phyloP scores from a whole-genome alignment of 2,888 invertebrate species.

The Ormyrus rosae region DNA sequence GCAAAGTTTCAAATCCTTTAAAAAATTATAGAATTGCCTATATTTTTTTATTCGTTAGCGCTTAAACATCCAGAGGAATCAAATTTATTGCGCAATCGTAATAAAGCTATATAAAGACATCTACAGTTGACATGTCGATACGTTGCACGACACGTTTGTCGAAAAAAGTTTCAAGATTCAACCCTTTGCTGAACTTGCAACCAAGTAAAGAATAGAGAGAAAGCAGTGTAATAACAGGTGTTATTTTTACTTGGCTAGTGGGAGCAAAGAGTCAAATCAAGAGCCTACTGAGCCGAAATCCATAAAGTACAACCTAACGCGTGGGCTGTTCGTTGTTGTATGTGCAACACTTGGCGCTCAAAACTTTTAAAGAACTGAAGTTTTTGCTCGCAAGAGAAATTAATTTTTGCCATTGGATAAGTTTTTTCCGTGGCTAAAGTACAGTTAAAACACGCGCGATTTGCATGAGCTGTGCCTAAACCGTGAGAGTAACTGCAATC shows the following conservation, averaged over 20 bases:
- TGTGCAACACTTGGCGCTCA: conserved; percentile 20
- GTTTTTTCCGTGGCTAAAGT: conserved; percentile 24
- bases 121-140: conserved; percentile 36
- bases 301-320: conserved; percentile 35
- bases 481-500: conserved; percentile 21
- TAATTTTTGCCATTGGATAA: conserved; percentile 1
- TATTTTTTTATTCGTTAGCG: conserved; percentile 32
- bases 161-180: neutral
- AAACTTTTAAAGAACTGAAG: conserved; percentile 23
- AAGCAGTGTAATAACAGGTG: neutral
- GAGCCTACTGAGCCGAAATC: neutral
- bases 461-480: conserved; percentile 17
- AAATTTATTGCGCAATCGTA: conserved; percentile 55
- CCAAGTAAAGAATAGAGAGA: neutral
- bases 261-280: conserved; percentile 33
- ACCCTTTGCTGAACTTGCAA: neutral
- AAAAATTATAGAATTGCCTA: conserved; percentile 49
- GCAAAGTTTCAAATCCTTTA: conserved; percentile 52
- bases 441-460: conserved; percentile 1
- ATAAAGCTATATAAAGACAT: conserved; percentile 52
- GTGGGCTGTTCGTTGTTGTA: conserved; percentile 40
- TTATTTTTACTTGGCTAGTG: neutral
- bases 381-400: conserved; percentile 26
- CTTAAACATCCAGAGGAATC: conserved; percentile 44
- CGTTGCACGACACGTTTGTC: conserved; percentile 16